Percentiles rank a stretch among this genome's conserved stretches.
Evolutionary conservation across 2,113 vertebrate genomes (phyloP).

Genomic region (Lichenostomus cassidix): DNA sequence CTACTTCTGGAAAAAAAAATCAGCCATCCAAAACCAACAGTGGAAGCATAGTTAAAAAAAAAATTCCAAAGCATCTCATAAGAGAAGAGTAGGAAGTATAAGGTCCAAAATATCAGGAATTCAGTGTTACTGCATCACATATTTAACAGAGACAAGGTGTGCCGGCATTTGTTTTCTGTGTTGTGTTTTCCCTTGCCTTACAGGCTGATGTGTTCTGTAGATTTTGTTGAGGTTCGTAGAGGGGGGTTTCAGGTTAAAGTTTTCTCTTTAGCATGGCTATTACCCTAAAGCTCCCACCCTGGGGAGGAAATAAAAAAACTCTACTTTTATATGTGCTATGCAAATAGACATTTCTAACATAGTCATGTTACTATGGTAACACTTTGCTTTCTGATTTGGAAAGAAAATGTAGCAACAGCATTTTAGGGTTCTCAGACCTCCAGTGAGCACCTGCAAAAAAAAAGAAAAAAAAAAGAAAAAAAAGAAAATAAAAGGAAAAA

Average conservation of each 20-base stretch:
- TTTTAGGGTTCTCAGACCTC: conserved; percentile 79
- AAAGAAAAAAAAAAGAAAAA: background rate
- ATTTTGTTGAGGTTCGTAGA: conserved; percentile 52
- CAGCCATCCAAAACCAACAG: conserved; percentile 77
- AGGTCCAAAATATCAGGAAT: conserved; percentile 59
- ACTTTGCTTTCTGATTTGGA: conserved; percentile 82
- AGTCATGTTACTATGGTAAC: conserved; percentile 86
- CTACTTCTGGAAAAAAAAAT: conserved; percentile 61
- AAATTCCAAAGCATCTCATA: conserved; percentile 63
- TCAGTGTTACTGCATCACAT: conserved; percentile 12
- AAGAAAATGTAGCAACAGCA: conserved; percentile 79
- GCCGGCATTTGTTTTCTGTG: conserved; percentile 59
- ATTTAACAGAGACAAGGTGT: conserved; percentile 51
- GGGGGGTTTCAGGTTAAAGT: conserved; percentile 29
- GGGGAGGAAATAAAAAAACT: conserved; percentile 56
- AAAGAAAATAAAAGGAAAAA: background rate
- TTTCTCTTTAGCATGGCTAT: conserved; percentile 53
- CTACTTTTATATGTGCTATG: conserved; percentile 82
- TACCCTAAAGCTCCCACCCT: conserved; percentile 31
- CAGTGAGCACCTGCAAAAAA: conserved; percentile 66
- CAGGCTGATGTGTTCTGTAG: conserved; percentile 68
- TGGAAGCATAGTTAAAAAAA: conserved; percentile 57
- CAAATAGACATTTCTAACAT: conserved; percentile 83
- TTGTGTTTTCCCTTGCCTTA: conserved; percentile 73
- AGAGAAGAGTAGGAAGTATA: conserved; percentile 60